Evolutionary conservation across 2,113 vertebrate species (phyloP).

Genomic region (Ceyx margarethae): DNA sequence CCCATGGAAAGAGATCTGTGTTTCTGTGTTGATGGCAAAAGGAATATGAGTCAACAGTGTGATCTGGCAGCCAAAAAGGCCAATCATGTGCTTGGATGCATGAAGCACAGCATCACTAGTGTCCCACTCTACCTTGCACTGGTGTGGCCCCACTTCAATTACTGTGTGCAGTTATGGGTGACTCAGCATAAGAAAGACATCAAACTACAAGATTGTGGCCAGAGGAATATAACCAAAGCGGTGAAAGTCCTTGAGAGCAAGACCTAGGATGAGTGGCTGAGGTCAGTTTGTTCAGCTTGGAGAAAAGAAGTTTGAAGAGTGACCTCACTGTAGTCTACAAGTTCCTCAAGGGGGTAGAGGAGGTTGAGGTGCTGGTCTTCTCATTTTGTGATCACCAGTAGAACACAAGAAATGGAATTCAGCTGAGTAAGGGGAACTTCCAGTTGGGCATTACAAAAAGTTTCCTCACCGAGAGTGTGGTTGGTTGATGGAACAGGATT

Average conservation of each 20-base stretch:
- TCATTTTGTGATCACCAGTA: background rate
- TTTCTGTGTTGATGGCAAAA: background rate
- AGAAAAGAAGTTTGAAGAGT: background rate
- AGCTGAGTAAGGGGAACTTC: background rate
- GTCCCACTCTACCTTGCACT: background rate
- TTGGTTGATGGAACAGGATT: background rate
- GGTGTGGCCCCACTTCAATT: fast-evolving
- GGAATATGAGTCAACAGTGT: background rate
- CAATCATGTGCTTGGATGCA: fast-evolving
- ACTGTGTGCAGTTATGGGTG: background rate
- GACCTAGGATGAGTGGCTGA: fast-evolving
- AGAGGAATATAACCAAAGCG: fast-evolving
- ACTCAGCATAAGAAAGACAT: background rate
- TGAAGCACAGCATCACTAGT: no score
- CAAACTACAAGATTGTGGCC: background rate
- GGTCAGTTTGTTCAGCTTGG: background rate
- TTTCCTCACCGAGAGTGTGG: background rate
- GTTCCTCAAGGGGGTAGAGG: fast-evolving
- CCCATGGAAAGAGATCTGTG: background rate
- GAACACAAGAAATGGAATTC: background rate
- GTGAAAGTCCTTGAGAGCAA: background rate
- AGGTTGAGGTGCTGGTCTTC: background rate
- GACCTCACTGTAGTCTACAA: no score
- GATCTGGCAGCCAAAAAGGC: background rate
- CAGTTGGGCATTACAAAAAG: background rate